Evolutionary conservation across 2,888 invertebrate species (phyloP).

Genomic region (Ophonus ardosiacus): DNA sequence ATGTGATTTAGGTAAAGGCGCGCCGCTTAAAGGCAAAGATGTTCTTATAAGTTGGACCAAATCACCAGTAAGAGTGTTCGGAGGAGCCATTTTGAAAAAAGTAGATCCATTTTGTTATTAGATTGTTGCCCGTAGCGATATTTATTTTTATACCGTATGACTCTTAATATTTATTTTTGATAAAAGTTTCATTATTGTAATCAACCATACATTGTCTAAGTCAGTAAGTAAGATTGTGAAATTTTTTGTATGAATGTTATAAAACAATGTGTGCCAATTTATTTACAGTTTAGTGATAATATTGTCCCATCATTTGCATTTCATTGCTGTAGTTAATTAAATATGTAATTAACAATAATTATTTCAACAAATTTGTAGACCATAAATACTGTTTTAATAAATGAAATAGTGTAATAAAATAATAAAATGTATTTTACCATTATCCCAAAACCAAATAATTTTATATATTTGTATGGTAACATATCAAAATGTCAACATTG

Average conservation of each 20-base stretch:
- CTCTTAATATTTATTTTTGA: slow-evolving; percentile 33
- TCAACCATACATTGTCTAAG: slow-evolving; percentile 50
- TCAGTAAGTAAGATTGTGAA: slow-evolving; percentile 41
- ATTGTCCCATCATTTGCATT: slow-evolving; percentile 1
- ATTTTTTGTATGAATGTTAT: slow-evolving; percentile 28
- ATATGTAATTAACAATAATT: slow-evolving; percentile 4
- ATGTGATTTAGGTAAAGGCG: slow-evolving; percentile 76
- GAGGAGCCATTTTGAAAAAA: slow-evolving; percentile 81
- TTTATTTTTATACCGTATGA: slow-evolving; percentile 16
- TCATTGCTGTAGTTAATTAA: slow-evolving; percentile 11
- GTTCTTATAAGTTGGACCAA: slow-evolving; percentile 82
- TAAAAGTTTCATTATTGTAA: background rate
- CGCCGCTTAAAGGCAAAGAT: slow-evolving; percentile 75
- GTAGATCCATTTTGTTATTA: slow-evolving; percentile 79
- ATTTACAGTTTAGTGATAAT: slow-evolving; percentile 12
- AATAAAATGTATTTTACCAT: background rate
- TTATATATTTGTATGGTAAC: background rate
- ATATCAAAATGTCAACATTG: too few species aligned
- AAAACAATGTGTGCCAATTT: slow-evolving; percentile 15
- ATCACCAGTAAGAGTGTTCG: slow-evolving; percentile 83
- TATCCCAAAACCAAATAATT: background rate
- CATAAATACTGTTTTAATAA: background rate
- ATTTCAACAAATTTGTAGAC: background rate
- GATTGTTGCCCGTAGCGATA: background rate
- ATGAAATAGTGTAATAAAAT: background rate